A percentile compares a stretch with the other conserved stretches of the same genome.
phyloP scores from a whole-genome alignment of 2,888 invertebrate species.

The Anarsia innoxiella region DNA sequence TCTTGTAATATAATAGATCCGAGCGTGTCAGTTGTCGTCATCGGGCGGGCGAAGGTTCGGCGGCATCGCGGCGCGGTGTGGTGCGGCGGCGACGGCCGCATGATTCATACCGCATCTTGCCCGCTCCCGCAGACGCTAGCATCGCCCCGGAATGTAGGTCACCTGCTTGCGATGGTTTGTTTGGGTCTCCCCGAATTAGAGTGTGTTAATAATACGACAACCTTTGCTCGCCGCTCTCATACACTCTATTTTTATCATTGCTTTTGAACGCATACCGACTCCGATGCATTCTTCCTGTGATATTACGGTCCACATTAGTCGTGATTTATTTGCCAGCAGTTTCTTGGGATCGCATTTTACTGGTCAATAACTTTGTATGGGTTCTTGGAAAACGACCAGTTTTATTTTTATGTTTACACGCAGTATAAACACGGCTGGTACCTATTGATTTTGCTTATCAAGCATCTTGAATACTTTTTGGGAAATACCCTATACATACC shows the following conservation, averaged over 20 bases:
- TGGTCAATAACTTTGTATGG: slow-evolving; percentile 5
- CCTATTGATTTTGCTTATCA: slow-evolving; percentile 22
- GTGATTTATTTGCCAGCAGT: slow-evolving; percentile 9
- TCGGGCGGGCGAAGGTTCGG: too few species aligned
- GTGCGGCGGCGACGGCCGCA: slow-evolving; percentile 26
- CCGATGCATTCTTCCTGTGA: slow-evolving; percentile 26
- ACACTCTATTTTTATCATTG: slow-evolving; percentile 46
- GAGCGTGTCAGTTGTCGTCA: too few species aligned
- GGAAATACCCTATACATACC: slow-evolving; percentile 8
- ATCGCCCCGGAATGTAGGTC: slow-evolving; percentile 57
- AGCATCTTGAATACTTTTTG: neutral
- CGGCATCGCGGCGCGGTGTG: neutral
- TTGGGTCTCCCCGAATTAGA: slow-evolving; percentile 71
- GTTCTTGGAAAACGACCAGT: slow-evolving; percentile 6
- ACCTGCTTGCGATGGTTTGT: slow-evolving; percentile 69
- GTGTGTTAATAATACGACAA: slow-evolving; percentile 67
- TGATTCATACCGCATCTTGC: slow-evolving; percentile 57
- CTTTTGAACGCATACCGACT: slow-evolving; percentile 36
- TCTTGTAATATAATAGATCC: too few species aligned
- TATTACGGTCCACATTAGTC: slow-evolving; percentile 10
- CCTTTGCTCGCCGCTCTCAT: slow-evolving; percentile 51
- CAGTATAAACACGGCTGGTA: neutral
- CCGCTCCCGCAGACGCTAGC: slow-evolving; percentile 47
- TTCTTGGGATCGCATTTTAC: slow-evolving; percentile 8
- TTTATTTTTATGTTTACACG: neutral